Base-by-base conservation (phyloP, 2,797 vertebrate genomes). In the Pangasius larnaudii region DNA sequence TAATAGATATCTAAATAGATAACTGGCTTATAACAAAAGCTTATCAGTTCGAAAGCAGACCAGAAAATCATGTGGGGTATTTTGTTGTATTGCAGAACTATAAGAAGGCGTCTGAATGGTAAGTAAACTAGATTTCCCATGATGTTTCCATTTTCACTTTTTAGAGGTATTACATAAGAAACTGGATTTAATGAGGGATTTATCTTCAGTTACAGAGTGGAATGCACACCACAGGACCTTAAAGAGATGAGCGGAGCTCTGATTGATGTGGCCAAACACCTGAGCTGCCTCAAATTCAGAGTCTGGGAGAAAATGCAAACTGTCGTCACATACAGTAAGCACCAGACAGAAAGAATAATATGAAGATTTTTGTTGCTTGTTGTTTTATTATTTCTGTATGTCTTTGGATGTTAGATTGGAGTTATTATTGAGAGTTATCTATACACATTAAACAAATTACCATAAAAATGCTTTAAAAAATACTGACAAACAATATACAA, bases 291-390 rank as follows among this genome's bases (percentile, higher is more conserved):
- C 18, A 89, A 88, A 67, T 91, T 94, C 91, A 85, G 72, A 39
- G 93, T 93, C 59, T 94, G 94, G 94, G 94, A 94, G 39, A 94
- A 93, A 89, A 94, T 95, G 94, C 90, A 92, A 88, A 90, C 19
- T 42, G 69, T 89, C 2, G 89, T 93, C 39, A 91, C 93, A 30
- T 94, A 93, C 89, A 93, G 94, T 95, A 87, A 94, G 94, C 87
- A 42, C 19, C 49, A n/a, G 36, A 65, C 16, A 51, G 5, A 61
- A 27, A 58, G 7, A 72, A 39, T 3, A 53, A 72, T 24, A 19
- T 80, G 6, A 53, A 53, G 13, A n/a, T 30, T 8, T 30, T 14
- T 36, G 6, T 19, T 11, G 5, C 30, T 22, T 19, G 42, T 30
- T n/a, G 53, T 22, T 79, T 58, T 79, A 30, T 58, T 56, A 30